Conservation (phyloP, 2,888 invertebrate genomes). For the Brachyptera risi region DNA sequence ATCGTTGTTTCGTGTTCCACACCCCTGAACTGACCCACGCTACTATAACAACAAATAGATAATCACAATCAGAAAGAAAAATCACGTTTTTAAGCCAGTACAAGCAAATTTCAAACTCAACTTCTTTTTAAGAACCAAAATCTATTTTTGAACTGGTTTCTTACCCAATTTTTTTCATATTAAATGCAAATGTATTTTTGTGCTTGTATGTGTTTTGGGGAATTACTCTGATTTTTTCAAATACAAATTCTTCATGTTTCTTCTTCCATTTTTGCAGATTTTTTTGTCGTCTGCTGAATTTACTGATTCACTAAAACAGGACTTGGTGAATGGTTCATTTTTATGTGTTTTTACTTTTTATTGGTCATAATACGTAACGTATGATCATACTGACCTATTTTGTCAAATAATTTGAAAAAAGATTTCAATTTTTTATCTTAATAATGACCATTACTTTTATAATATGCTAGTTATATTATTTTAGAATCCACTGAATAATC, state of each 20-base stretch:
- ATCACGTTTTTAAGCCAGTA: too few species aligned
- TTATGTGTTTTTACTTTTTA: too few species aligned
- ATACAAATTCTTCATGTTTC: constrained; percentile 13
- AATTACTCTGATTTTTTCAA: not conserved
- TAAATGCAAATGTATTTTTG: not conserved
- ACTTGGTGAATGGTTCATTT: constrained; percentile 20
- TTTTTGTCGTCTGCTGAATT: constrained; percentile 18
- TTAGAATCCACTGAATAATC: too few species aligned
- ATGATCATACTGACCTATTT: too few species aligned
- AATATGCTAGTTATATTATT: too few species aligned
- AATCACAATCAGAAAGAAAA: too few species aligned
- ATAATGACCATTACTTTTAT: too few species aligned
- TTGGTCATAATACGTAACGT: not conserved
- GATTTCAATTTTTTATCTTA: too few species aligned
- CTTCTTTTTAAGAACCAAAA: too few species aligned
- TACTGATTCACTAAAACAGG: constrained; percentile 12
- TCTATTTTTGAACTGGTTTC: constrained; percentile 12
- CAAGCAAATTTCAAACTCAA: constrained; percentile 2
- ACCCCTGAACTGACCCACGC: constrained; percentile 4
- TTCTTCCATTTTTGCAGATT: constrained; percentile 21
- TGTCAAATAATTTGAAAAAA: too few species aligned
- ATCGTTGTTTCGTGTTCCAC: constrained; percentile 4
- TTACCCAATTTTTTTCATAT: not conserved
- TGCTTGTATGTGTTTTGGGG: not conserved
- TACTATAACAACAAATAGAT: too few species aligned